Conservation (phyloP, 2,888 invertebrate genomes). For the Nipponacmea schrenckii region DNA sequence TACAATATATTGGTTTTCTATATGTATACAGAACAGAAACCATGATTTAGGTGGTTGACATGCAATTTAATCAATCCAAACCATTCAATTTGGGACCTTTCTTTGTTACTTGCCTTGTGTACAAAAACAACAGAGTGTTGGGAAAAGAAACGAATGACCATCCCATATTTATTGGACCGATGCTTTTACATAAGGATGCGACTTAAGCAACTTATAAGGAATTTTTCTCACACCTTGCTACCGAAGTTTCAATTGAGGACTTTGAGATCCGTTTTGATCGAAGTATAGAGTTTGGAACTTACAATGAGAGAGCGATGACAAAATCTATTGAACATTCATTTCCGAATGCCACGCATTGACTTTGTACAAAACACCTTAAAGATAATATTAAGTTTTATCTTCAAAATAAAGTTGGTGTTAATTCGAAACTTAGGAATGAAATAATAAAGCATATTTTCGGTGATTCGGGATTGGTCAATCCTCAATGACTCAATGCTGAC, state of each 20-base stretch:
- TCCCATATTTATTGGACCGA: conserved; percentile 16
- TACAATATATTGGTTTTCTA: too few relatives aligned
- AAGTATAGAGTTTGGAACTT: neutral
- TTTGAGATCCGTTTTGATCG: neutral
- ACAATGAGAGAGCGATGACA: neutral
- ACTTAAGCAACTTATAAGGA: neutral
- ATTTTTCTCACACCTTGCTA: neutral
- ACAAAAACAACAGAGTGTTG: conserved; percentile 13
- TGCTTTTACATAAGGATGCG: conserved; percentile 15
- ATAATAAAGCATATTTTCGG: neutral
- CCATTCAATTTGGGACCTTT: conserved; percentile 7
- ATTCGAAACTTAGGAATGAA: neutral
- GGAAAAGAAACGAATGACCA: conserved; percentile 12
- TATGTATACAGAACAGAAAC: too few relatives aligned
- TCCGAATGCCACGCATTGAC: neutral
- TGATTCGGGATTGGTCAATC: neutral
- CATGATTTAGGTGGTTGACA: too few relatives aligned
- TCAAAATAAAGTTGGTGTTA: neutral
- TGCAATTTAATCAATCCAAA: too few relatives aligned
- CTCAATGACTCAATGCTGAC: too few relatives aligned
- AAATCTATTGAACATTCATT: neutral
- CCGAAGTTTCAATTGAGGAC: neutral
- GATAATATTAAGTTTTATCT: neutral
- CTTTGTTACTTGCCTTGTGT: conserved; percentile 14
- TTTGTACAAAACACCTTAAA: conserved; percentile 1